These are phyloP conservation scores for Astyanax mexicanus DNA, from an alignment of 2,797 vertebrate genomes.

Conservation along the genomic window DNA sequence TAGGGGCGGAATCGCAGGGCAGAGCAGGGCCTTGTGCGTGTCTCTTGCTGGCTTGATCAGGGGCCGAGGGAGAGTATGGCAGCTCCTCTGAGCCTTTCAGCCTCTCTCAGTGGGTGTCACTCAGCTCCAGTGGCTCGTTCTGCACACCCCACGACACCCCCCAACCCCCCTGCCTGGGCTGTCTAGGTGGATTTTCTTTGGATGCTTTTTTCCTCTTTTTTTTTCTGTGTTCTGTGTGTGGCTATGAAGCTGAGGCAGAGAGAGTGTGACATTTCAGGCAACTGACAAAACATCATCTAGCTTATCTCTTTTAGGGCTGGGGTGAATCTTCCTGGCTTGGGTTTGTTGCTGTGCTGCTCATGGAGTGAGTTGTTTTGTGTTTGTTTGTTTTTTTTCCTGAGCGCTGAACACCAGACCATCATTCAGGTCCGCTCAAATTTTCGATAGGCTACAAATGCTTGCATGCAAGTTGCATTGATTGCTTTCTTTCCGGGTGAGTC, in stretches of 20 bases:
- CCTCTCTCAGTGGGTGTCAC: slow-evolving; percentile 29
- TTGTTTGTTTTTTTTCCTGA: background rate
- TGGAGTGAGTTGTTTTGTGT: too few relatives aligned
- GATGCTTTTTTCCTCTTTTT: background rate
- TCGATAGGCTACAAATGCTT: slow-evolving; percentile 34
- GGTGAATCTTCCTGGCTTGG: background rate
- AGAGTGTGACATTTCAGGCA: slow-evolving; percentile 26
- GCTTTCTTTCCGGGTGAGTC: slow-evolving; percentile 38
- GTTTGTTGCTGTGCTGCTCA: slow-evolving; percentile 14
- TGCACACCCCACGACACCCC: background rate
- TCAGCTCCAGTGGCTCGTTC: slow-evolving; percentile 10
- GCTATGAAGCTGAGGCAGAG: slow-evolving; percentile 21
- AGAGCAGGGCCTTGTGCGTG: background rate
- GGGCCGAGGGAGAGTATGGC: background rate
- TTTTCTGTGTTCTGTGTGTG: too few relatives aligned
- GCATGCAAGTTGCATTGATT: slow-evolving; percentile 21
- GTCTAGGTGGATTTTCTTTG: background rate
- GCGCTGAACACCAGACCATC: background rate
- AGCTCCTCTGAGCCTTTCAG: background rate
- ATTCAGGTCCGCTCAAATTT: slow-evolving; percentile 20
- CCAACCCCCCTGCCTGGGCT: background rate
- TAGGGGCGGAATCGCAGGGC: background rate
- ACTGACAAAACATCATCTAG: slow-evolving; percentile 14
- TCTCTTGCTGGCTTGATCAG: background rate
- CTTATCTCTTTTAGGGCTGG: background rate